These are phyloP conservation scores for Maniola hyperantus DNA, from an alignment of 2,888 invertebrate species.

Conservation along the genomic window DNA sequence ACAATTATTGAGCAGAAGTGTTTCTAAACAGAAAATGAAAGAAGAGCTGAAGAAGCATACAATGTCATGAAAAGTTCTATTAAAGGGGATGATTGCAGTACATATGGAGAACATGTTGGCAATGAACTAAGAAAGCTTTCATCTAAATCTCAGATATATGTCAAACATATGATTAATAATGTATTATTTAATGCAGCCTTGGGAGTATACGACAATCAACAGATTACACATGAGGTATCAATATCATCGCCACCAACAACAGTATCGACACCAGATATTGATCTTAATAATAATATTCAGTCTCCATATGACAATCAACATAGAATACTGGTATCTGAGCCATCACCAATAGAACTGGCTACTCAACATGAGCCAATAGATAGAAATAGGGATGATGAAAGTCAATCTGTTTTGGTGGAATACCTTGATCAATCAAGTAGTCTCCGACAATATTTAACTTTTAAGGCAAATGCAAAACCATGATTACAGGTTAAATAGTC, in stretches of 20 bases:
- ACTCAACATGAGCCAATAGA: conserved; percentile 3
- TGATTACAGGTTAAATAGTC: not conserved
- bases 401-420: conserved; percentile 1
- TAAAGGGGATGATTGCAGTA: conserved; percentile 16
- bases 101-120: conserved; percentile 13
- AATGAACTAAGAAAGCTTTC: conserved; percentile 17
- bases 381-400: conserved; percentile 5
- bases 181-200: conserved; percentile 13
- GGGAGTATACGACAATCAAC: conserved; percentile 12
- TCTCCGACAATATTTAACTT: conserved; percentile 1
- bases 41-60: conserved; percentile 12
- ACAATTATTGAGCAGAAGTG: conserved; percentile 40
- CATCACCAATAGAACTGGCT: not conserved
- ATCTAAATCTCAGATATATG: conserved; percentile 15
- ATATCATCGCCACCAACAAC: conserved; percentile 12
- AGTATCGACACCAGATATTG: conserved; percentile 12
- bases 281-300: conserved; percentile 5
- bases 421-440: conserved; percentile 1
- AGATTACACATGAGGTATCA: conserved; percentile 4
- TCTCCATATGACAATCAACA: conserved; percentile 8
- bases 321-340: conserved; percentile 1
- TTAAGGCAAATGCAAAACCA: conserved; percentile 1
- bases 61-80: conserved; percentile 3
- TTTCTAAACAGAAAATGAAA: conserved; percentile 27
- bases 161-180: conserved; percentile 15